These are phyloP conservation scores for Aurelia sp. DNA, from an alignment of 30 jellyfish, hydroid and myxozoan genomes.

Conservation along the genomic window DNA sequence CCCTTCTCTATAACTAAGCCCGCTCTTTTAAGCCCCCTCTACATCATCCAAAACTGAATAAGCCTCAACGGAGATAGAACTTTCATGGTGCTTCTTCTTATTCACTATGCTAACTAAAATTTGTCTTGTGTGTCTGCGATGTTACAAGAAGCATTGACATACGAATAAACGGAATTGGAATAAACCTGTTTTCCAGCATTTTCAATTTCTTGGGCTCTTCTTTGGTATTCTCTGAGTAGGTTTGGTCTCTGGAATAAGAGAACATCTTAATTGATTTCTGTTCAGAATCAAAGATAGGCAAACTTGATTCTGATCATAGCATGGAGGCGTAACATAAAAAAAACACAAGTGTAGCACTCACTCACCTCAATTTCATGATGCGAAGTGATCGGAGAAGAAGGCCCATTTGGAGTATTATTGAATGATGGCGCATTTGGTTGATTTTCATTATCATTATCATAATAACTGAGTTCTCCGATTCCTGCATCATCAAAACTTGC, in stretches of 20 bases:
- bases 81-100: too few relatives aligned
- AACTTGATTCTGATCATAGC: too few relatives aligned
- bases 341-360: not conserved
- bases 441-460: conserved; percentile 22
- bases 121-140: too few relatives aligned
- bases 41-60: too few relatives aligned
- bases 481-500: not conserved
- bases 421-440: conserved; percentile 28
- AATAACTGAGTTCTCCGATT: not conserved
- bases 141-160: too few relatives aligned
- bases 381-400: conserved; percentile 7
- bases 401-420: not conserved
- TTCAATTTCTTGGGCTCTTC: conserved; percentile 15
- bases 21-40: too few relatives aligned
- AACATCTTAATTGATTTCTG: not conserved
- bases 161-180: too few relatives aligned
- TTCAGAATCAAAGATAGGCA: not conserved
- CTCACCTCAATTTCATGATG: conserved; percentile 8
- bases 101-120: too few relatives aligned
- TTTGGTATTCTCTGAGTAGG: conserved; percentile 1
- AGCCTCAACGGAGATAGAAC: too few relatives aligned
- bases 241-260: not conserved
- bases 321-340: too few relatives aligned
- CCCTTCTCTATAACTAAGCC: too few relatives aligned
- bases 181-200: conserved; percentile 29